Conservation (phyloP, 2,888 invertebrate genomes). For the Caenorhabditis sp. region DNA sequence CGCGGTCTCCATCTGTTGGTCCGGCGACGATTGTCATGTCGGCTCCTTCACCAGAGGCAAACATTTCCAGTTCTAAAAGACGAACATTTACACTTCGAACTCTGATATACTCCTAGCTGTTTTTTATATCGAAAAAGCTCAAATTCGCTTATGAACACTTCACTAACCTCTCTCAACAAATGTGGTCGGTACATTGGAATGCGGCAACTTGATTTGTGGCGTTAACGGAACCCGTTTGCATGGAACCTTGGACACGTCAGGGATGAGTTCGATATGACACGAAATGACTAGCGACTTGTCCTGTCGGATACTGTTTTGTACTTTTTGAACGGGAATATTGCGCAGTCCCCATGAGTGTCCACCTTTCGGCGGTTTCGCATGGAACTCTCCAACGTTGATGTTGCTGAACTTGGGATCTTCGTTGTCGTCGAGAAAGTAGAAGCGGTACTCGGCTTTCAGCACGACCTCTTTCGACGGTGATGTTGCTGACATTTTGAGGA, state of each 20-base stretch:
- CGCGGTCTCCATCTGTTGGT: slow-evolving; percentile 54
- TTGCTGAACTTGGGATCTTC: slow-evolving; percentile 81
- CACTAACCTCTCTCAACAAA: slow-evolving; percentile 59
- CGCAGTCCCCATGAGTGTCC: slow-evolving; percentile 83
- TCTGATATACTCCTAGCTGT: too few species aligned
- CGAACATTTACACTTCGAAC: too few species aligned
- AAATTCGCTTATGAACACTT: neutral
- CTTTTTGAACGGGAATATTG: slow-evolving; percentile 82
- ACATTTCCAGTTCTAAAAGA: slow-evolving; percentile 73
- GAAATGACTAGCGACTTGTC: slow-evolving; percentile 82
- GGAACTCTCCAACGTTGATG: slow-evolving; percentile 83
- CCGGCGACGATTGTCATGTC: slow-evolving; percentile 79
- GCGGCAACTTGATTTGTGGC: slow-evolving; percentile 40
- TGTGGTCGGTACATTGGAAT: slow-evolving; percentile 38
- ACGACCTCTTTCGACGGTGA: slow-evolving; percentile 80
- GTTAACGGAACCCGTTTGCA: slow-evolving; percentile 59
- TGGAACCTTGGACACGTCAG: too few species aligned
- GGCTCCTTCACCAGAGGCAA: slow-evolving; percentile 71
- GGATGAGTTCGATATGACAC: slow-evolving; percentile 83
- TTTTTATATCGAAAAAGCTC: too few species aligned
- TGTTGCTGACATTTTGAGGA: slow-evolving; percentile 83
- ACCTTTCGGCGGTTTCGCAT: slow-evolving; percentile 83
- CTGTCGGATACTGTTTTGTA: slow-evolving; percentile 75
- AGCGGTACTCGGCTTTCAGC: slow-evolving; percentile 83
- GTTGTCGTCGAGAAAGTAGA: slow-evolving; percentile 82